Percentiles rank a stretch among this genome's conserved stretches.
phyloP scores from a whole-genome alignment of 1,140 invertebrate genomes.

The Cydia strobilella region DNA sequence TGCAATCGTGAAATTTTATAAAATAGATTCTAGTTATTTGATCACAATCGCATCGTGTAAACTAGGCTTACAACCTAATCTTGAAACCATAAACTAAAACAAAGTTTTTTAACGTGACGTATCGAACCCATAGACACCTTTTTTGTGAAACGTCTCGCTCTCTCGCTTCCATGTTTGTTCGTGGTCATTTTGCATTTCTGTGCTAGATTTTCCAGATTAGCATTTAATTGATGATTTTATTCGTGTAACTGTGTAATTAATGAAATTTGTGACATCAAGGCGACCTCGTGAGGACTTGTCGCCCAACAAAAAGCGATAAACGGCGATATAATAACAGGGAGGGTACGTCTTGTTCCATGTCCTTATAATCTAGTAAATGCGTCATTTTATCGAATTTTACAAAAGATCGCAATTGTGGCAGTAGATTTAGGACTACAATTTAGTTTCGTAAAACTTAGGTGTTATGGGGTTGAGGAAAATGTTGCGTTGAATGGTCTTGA shows the following conservation, averaged over 20 bases:
- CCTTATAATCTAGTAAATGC: conserved; percentile 76
- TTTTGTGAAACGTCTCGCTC: conserved; percentile 66
- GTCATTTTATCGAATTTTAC: conserved; percentile 77
- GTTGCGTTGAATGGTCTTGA: conserved; percentile 46
- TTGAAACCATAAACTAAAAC: conserved; percentile 45
- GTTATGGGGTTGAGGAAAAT: conserved; percentile 34
- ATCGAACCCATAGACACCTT: conserved; percentile 59
- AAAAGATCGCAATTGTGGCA: conserved; percentile 49
- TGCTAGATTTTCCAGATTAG: conserved; percentile 74
- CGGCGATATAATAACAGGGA: conserved; percentile 76
- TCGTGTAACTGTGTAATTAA: conserved; percentile 73
- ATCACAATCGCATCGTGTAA: neutral
- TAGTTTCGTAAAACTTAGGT: conserved; percentile 33
- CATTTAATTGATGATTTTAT: conserved; percentile 71
- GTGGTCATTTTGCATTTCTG: conserved; percentile 77
- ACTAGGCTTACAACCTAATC: conserved; percentile 28
- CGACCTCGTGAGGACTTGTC: conserved; percentile 74
- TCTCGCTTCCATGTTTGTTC: conserved; percentile 79
- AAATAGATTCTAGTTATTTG: neutral
- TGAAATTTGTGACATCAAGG: conserved; percentile 74
- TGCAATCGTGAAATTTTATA: too few species aligned
- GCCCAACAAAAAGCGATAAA: conserved; percentile 68
- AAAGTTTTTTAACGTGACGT: conserved; percentile 47
- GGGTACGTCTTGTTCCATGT: conserved; percentile 74
- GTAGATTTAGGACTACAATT: conserved; percentile 42